Base-by-base conservation (phyloP, 2,797 vertebrate genomes). In the Silurus aristotelis region DNA sequence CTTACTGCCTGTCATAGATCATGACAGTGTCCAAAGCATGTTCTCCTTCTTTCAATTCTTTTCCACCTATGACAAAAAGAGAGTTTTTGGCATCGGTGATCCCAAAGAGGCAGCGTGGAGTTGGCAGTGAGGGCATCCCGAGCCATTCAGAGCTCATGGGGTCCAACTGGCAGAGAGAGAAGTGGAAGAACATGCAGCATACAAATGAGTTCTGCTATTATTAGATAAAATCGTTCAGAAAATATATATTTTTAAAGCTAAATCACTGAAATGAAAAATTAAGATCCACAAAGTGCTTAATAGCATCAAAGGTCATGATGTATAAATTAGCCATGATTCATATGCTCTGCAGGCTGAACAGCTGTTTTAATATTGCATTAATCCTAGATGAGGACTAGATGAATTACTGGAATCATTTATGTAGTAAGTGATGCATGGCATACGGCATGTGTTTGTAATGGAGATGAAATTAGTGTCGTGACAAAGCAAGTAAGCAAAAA, bases 1-100 rank as follows among this genome's bases (percentile, higher is more conserved):
- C 98, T 97, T 90, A 99, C 98, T 96, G 96, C 77, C 98, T 91
- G 93, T 99, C 98, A 0, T 99, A 99, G 94, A 99, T 97, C 95
- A 99, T 93, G 27, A 99, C 98, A 0, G 98, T 97, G 88, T 97
- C 96, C 88, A 99, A 90, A 61, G 94, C 96, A n/a, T 95, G 94
- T 90, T 99, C 98, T n/a, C 96, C 96, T 0, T 99, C 97, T 89
- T 97, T 98, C 86, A 99, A 92, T 52, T 99, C 97, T 84, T 97
- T 97, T 87, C 98, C 98, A 61, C 97, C 98, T 0, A 99, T 94
- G 85, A 99, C 96, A 88, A 95, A 99, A 93, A 99, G 97, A 27
- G 98, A 96, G 90, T 99, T 99, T 85, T 97, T 95, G 0, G 95
- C 96, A 81, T 99, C 98, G 0, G 97, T 95, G 88, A 99, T 91